These are phyloP conservation scores for Myotis lucifugus DNA, from an alignment of 2,113 vertebrate species.

Conservation along the genomic window DNA sequence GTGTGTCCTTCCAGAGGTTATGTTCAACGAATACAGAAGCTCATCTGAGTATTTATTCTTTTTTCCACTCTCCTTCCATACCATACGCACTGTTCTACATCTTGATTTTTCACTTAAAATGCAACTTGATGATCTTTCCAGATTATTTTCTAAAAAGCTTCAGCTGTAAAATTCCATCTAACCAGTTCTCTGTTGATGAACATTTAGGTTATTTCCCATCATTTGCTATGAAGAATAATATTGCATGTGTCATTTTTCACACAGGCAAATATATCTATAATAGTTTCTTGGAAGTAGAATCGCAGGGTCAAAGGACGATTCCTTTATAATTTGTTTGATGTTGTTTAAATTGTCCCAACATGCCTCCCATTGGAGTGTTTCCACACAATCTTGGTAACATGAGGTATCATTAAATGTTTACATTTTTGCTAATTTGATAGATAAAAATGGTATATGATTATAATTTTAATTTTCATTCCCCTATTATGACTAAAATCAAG, in stretches of 20 bases:
- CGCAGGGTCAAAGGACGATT: not conserved
- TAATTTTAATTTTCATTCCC: not conserved
- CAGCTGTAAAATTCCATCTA: not conserved
- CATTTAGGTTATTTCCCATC: not conserved
- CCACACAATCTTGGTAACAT: not conserved
- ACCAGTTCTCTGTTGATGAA: not conserved
- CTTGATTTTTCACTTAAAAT: conserved; percentile 32
- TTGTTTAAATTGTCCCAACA: not conserved
- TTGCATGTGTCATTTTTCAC: not conserved
- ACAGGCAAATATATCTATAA: not conserved
- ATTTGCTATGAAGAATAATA: not conserved
- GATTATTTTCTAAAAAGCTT: not conserved
- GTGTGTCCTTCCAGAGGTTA: not conserved
- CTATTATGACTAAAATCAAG: not conserved
- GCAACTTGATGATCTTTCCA: not conserved
- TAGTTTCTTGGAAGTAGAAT: not conserved
- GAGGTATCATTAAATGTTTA: not conserved
- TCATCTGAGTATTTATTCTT: not conserved
- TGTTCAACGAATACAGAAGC: not conserved
- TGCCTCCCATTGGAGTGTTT: not conserved
- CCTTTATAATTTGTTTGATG: conserved; percentile 2
- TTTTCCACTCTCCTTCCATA: not conserved
- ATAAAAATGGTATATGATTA: not conserved
- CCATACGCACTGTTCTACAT: not conserved
- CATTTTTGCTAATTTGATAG: conserved; percentile 6